These are phyloP conservation scores for Enteromius afrohamiltoni DNA, from an alignment of 2,797 vertebrate species.

Conservation along the genomic window DNA sequence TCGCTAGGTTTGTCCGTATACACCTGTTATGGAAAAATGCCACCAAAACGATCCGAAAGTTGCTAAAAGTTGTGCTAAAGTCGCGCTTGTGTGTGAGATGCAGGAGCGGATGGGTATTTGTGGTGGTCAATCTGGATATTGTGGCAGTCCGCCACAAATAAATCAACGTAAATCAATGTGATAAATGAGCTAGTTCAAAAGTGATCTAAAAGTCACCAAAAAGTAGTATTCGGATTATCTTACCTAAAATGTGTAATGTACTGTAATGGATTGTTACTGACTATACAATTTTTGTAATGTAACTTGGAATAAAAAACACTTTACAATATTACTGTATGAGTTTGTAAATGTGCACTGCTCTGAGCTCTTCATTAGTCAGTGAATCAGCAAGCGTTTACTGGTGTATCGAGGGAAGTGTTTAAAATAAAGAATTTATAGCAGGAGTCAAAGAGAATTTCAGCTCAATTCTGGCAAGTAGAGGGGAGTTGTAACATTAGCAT, in stretches of 20 bases:
- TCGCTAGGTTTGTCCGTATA: no score
- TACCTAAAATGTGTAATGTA: neutral
- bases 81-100: no score
- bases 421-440: conserved; percentile 11
- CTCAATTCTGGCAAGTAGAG: neutral
- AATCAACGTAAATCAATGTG: neutral
- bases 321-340: neutral
- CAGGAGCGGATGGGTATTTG: no score
- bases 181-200: neutral
- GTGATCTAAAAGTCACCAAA: neutral
- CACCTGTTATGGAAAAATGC: no score
- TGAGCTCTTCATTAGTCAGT: neutral
- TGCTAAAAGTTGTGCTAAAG: no score
- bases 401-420: neutral
- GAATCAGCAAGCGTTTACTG: neutral
- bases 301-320: neutral
- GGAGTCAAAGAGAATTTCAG: conserved; percentile 22
- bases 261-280: neutral
- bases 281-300: neutral
- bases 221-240: neutral
- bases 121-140: no score
- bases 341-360: neutral
- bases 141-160: no score
- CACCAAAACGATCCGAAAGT: no score
- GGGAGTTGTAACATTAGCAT: conserved; percentile 15